Percentiles rank a stretch among this genome's conserved stretches.
Evolutionary conservation across 2,113 vertebrate genomes (phyloP).

Genomic region (Apodemus speciosus): DNA sequence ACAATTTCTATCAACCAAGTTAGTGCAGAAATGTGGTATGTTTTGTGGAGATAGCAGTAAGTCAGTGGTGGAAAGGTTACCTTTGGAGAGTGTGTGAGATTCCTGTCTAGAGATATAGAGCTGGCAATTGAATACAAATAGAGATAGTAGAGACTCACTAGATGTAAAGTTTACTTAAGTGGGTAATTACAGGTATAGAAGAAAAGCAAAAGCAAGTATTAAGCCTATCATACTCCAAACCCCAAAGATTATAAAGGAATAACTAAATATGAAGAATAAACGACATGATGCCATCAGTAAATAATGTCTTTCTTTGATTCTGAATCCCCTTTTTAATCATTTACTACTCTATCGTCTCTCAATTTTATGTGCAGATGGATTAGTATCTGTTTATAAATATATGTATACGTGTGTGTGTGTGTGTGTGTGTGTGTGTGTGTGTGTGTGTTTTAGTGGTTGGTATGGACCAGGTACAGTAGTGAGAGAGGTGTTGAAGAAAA

Average conservation of each 20-base stretch:
- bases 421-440: neutral
- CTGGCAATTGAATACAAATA: neutral
- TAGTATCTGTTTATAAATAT: neutral
- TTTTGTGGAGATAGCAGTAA: neutral
- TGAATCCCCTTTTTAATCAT: too few relatives aligned
- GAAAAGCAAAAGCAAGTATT: neutral
- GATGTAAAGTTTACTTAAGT: neutral
- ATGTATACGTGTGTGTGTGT: neutral
- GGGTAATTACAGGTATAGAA: neutral
- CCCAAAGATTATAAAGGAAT: neutral
- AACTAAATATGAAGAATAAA: neutral
- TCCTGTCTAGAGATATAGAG: neutral
- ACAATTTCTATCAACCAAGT: neutral
- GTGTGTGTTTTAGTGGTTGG: neutral
- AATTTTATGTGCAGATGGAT: neutral
- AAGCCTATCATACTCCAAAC: neutral
- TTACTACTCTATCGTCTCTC: neutral
- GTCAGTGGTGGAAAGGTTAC: slow-evolving; percentile 4
- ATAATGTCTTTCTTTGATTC: neutral
- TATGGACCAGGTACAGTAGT: neutral
- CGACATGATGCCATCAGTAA: neutral
- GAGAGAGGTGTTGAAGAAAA: neutral
- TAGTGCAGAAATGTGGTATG: neutral
- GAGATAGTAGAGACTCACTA: neutral
- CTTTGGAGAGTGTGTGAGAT: neutral